Percentiles rank a stretch among this genome's conserved stretches.
These are phyloP conservation scores for Xenus cinereus DNA, from an alignment of 2,113 vertebrate species.

Conservation along the genomic window DNA sequence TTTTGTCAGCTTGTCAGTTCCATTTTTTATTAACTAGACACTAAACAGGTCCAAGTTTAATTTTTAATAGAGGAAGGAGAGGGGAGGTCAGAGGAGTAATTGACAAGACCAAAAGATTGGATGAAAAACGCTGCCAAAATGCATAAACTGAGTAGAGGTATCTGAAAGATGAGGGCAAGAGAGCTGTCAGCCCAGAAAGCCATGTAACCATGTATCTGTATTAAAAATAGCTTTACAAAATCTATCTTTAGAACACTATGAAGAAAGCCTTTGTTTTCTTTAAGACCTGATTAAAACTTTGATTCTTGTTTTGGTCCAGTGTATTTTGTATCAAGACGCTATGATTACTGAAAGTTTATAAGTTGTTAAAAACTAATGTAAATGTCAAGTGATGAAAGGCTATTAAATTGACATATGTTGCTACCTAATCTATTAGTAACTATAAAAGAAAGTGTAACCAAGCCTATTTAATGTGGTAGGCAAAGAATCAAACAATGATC, in stretches of 20 bases:
- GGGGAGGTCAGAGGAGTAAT: neutral
- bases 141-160: neutral
- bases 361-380: neutral
- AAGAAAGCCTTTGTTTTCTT: neutral
- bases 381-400: neutral
- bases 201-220: neutral
- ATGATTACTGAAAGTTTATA: neutral
- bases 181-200: neutral
- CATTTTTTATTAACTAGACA: slow-evolving; percentile 41
- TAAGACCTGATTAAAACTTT: neutral
- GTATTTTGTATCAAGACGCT: neutral
- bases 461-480: neutral
- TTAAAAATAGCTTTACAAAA: neutral
- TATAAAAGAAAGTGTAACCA: neutral
- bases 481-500: neutral
- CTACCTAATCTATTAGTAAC: neutral
- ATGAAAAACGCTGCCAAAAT: neutral
- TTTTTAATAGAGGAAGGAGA: slow-evolving; percentile 1
- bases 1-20: slow-evolving; percentile 40
- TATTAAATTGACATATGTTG: neutral
- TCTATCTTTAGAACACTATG: neutral
- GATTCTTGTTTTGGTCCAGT: neutral
- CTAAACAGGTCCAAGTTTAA: slow-evolving; percentile 8
- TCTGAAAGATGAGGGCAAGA: neutral
- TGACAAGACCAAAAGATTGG: slow-evolving; percentile 19